Evolutionary conservation across 2,888 invertebrate species (phyloP).

Genomic region (Lumbricus terrestris): DNA sequence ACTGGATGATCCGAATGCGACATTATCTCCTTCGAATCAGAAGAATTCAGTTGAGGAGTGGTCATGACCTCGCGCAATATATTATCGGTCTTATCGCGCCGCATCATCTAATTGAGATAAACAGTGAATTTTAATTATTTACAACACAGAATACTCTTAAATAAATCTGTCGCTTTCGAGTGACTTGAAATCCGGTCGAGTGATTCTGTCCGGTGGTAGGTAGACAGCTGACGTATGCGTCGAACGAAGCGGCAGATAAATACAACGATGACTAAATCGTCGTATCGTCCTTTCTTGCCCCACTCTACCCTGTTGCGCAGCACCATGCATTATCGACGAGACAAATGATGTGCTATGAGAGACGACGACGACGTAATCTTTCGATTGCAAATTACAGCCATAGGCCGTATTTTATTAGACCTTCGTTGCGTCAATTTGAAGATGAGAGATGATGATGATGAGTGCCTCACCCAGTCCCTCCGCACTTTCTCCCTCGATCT

Average conservation of each 20-base stretch:
- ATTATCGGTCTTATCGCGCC: not conserved
- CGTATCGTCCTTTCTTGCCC: not conserved
- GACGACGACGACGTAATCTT: not conserved
- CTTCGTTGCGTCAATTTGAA: too few species aligned
- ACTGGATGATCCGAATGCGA: not conserved
- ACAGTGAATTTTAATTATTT: not conserved
- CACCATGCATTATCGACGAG: not conserved
- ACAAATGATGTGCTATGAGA: not conserved
- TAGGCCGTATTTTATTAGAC: not conserved
- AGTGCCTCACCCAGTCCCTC: not conserved
- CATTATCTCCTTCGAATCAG: not conserved
- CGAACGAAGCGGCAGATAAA: not conserved
- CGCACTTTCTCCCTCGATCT: too few species aligned
- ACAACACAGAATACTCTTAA: not conserved
- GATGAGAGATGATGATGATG: too few species aligned
- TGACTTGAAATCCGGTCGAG: not conserved
- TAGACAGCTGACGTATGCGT: not conserved
- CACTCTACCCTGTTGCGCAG: not conserved
- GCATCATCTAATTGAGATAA: not conserved
- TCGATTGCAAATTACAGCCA: conserved; percentile 3
- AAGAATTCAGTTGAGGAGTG: not conserved
- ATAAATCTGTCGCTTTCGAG: not conserved
- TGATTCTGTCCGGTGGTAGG: not conserved
- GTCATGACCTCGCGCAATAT: not conserved
- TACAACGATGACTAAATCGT: not conserved